Base-by-base conservation (phyloP, 2,888 invertebrate species). In the Eupithecia pulchellata region DNA sequence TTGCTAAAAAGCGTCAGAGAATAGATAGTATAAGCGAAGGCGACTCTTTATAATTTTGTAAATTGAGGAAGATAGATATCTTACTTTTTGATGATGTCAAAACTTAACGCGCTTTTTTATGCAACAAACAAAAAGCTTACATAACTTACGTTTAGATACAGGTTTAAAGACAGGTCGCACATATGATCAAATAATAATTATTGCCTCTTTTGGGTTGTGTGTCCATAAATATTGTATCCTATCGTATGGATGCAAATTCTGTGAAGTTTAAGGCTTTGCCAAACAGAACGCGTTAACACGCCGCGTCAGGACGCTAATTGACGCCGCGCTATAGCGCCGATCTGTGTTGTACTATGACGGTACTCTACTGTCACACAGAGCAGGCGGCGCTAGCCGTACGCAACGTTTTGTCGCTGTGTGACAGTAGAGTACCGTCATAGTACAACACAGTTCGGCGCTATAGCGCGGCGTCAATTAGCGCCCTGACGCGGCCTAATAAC, bases 1-100 rank as follows among this genome's bases (percentile, higher is more conserved):
- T 25, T 25, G 25, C 52, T 25, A 52, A 52, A 52, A 52, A 52
- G 52, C 25, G 52, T 1, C 52, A 52, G 52, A 4, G 13, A 25
- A 52, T 25, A 4, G 20, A 52, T 25, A 25, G 11, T 47, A 20
- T 9, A 25, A 52, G 52, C 25, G 13, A 52, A 57, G 14, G 27
- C 11, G 17, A n/a, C 39, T 42, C 42, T 42, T 39, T 42, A n/a
- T n/a, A 42, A n/a, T 17, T 57, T 13, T 29, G 57, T 57, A 57
- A 57, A 57, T 57, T 57, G 27, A 29, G 14, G n/a, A n/a, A 30
- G 20, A 64, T 52, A 63, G n/a, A 57, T 5, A 57, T 27, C 6
- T 27, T 17, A 57, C 17, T 17, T 29, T 27, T 29, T 29, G 29
- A 57, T 17, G 17, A 17, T 57, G 57, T 29, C 17, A 57, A 57